Conservation (phyloP, 2,113 vertebrate species). For the Pipa parva region DNA sequence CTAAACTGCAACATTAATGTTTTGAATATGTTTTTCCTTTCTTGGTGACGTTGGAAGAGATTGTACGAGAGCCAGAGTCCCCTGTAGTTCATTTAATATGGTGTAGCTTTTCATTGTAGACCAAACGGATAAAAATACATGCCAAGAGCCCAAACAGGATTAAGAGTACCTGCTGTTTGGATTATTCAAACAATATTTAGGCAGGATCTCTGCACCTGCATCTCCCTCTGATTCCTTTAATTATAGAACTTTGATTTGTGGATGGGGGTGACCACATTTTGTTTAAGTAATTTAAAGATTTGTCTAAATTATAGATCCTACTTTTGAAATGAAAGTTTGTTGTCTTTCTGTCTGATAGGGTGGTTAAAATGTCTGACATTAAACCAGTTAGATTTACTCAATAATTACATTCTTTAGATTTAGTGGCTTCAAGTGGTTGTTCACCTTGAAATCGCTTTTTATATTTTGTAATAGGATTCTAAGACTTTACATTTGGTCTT, state of each 20-base stretch:
- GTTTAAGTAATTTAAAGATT: neutral
- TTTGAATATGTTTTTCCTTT: neutral
- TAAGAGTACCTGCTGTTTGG: slow-evolving; percentile 61
- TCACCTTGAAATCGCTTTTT: too few species aligned
- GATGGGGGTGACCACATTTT: neutral
- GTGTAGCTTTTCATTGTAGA: slow-evolving; percentile 1
- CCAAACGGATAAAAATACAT: slow-evolving; percentile 15
- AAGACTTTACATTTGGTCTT: too few species aligned
- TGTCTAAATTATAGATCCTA: neutral
- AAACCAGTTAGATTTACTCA: too few species aligned
- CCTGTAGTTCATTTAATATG: slow-evolving; percentile 7
- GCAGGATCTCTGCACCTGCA: slow-evolving; percentile 61
- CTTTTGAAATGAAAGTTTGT: neutral
- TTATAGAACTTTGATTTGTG: slow-evolving; percentile 49
- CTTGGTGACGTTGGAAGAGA: slow-evolving; percentile 3
- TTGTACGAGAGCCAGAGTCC: slow-evolving; percentile 11
- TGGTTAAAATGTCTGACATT: too few species aligned
- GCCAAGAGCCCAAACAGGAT: slow-evolving; percentile 67
- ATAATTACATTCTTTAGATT: too few species aligned
- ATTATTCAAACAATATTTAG: slow-evolving; percentile 62
- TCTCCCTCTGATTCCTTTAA: slow-evolving; percentile 63
- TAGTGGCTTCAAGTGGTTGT: too few species aligned
- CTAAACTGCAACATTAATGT: neutral
- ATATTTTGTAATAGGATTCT: too few species aligned
- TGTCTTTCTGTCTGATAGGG: too few species aligned